These are phyloP conservation scores for Phragmatobia fuliginosa DNA, from an alignment of 2,888 invertebrate species.

Conservation along the genomic window DNA sequence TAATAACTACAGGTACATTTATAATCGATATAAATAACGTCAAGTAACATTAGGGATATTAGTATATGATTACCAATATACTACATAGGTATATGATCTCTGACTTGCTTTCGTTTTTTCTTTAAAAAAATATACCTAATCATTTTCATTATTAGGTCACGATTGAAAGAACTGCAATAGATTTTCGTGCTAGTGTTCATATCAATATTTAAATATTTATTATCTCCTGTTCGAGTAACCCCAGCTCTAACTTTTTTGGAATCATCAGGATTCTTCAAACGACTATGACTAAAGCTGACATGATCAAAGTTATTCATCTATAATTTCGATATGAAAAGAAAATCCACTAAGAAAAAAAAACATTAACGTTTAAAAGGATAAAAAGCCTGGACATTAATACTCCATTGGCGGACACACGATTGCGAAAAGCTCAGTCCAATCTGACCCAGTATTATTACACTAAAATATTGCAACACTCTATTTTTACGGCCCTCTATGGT, in stretches of 20 bases:
- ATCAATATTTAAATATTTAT: too few species aligned
- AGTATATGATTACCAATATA: neutral
- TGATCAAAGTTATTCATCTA: neutral
- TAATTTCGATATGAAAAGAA: neutral
- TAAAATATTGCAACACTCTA: conserved; percentile 38
- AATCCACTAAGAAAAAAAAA: conserved; percentile 4
- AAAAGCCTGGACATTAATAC: conserved; percentile 21
- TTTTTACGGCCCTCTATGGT: conserved; percentile 31
- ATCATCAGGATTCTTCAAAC: too few species aligned
- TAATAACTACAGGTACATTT: conserved; percentile 28
- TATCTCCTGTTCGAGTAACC: too few species aligned
- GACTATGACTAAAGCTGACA: too few species aligned
- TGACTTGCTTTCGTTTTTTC: too few species aligned
- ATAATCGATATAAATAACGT: neutral
- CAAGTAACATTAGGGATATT: neutral
- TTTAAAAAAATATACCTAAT: too few species aligned
- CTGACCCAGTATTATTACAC: conserved; percentile 32
- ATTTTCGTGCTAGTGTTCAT: too few species aligned
- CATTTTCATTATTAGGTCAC: too few species aligned
- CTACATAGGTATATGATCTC: too few species aligned
- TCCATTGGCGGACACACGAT: conserved; percentile 19
- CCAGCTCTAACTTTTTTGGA: too few species aligned
- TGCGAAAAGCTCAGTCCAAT: conserved; percentile 23
- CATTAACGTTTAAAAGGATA: conserved; percentile 16
- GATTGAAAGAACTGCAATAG: too few species aligned